These are phyloP conservation scores for Colaptes auratus DNA, from an alignment of 2,113 vertebrate genomes.

Conservation along the genomic window DNA sequence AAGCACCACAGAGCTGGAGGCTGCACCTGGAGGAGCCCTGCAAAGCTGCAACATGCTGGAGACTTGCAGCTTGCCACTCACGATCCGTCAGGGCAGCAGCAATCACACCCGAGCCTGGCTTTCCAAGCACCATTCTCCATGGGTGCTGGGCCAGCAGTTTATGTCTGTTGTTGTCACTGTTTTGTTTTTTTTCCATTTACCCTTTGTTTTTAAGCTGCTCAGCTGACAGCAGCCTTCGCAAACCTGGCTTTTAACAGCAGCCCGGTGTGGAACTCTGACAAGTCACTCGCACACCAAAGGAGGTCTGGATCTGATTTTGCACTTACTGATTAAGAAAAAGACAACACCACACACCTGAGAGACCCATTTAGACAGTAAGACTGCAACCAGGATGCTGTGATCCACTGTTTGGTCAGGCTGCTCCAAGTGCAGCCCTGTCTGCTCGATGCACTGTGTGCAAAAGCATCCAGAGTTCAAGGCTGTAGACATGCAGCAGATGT, in stretches of 20 bases:
- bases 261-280: not conserved
- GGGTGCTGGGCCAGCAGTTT: not conserved
- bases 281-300: accelerated
- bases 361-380: not conserved
- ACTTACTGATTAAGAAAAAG: not conserved
- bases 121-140: not conserved
- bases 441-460: not conserved
- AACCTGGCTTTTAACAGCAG: not conserved
- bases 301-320: not conserved
- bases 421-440: accelerated
- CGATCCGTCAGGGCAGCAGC: accelerated
- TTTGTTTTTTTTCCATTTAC: not conserved
- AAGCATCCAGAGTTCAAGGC: not conserved
- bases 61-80: accelerated
- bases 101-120: not conserved
- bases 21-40: not conserved
- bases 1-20: not conserved
- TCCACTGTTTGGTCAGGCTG: not conserved
- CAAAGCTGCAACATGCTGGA: not conserved
- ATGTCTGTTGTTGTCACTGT: accelerated
- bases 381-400: not conserved
- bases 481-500: not conserved
- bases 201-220: not conserved
- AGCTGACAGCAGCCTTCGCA: not conserved
- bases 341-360: not conserved